Base-by-base conservation (phyloP, 1,140 invertebrate species). In the Philopotamus ludificatus region DNA sequence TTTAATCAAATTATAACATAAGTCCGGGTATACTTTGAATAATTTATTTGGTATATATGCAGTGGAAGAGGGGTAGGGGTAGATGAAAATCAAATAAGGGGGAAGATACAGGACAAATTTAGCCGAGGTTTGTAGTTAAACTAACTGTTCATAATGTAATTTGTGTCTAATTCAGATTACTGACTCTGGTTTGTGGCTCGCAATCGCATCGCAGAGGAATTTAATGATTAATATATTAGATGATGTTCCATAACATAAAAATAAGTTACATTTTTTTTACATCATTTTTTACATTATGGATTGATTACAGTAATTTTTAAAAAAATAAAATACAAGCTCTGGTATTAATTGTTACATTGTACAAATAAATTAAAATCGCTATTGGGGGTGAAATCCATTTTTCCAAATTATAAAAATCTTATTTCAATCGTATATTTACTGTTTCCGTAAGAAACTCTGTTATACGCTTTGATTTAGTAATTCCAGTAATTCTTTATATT, bases 91-190 rank as follows among this genome's bases (percentile, higher is more conserved):
- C 68, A 66, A 70, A 70, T 70, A 70, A 70, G 65, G 65, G 68
- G 63, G 60, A 63, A 69, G 60, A 70, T 64, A 61, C 53, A 55
- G 59, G 60, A 70, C 68, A 66, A 70, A 70, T 66, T 70, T 70
- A 66, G 64, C 61, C 68, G 68, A 70, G 68, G 68, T 70, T 70
- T 70, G 64, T 66, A 70, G 68, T 70, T 70, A 66, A 70, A 70
- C 68, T 70, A 70, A 70, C 68, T 70, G 68, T 70, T 60, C 65
- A 66, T 70, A 70, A 70, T 70, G 68, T 61, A 61, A 70, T 70
- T 70, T 70, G 68, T 66, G 68, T 66, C 62, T 70, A 70, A 69
- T 69, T 66, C 67, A 66, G 67, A 69, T 69, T 69, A 69, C 67
- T 63, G 59, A 60, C 63, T 69, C 63, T 50, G 49, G 42, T 25